Percentiles rank a stretch among this genome's conserved stretches.
These are phyloP conservation scores for Acropora yongei DNA, from an alignment of 64 coral and sea anemone species.

Conservation along the genomic window DNA sequence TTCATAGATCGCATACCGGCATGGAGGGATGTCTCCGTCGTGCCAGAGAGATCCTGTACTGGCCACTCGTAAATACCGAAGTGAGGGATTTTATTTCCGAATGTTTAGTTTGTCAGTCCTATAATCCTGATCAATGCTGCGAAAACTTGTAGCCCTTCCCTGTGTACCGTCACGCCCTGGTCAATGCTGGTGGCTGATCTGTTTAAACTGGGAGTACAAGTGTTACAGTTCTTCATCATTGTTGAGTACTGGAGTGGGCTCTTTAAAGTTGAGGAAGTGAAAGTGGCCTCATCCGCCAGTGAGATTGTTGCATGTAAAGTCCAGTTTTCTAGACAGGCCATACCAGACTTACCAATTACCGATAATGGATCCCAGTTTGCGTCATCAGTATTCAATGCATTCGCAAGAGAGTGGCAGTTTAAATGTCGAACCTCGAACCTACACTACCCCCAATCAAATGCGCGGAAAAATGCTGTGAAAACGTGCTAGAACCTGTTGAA, in stretches of 20 bases:
- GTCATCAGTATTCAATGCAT: constrained; percentile 30
- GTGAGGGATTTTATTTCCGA: constrained; percentile 38
- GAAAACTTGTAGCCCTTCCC: not conserved
- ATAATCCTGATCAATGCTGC: constrained; percentile 24
- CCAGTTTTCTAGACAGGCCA: constrained; percentile 46
- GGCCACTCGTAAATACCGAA: constrained; percentile 49
- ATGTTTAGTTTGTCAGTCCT: constrained; percentile 22
- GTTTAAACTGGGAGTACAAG: constrained; percentile 36
- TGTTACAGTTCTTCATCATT: not conserved
- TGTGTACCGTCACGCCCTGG: constrained; percentile 14
- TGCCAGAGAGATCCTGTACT: constrained; percentile 42
- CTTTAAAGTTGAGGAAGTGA: constrained; percentile 66
- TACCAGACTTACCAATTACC: constrained; percentile 49
- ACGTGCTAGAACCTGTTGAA: constrained; percentile 31
- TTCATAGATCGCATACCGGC: constrained; percentile 37
- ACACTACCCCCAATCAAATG: constrained; percentile 57
- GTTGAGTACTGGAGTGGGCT: constrained; percentile 60
- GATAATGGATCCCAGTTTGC: constrained; percentile 65
- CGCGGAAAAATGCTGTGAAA: constrained; percentile 50
- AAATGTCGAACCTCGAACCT: constrained; percentile 21
- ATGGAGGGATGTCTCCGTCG: constrained; percentile 41
- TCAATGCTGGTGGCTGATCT: constrained; percentile 37
- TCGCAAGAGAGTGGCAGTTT: constrained; percentile 31
- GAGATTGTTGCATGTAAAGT: constrained; percentile 49
- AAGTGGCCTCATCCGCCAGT: not conserved